phyloP scores from a whole-genome alignment of 2,888 invertebrate genomes.

The Galeopsomyia nigrocyanea region DNA sequence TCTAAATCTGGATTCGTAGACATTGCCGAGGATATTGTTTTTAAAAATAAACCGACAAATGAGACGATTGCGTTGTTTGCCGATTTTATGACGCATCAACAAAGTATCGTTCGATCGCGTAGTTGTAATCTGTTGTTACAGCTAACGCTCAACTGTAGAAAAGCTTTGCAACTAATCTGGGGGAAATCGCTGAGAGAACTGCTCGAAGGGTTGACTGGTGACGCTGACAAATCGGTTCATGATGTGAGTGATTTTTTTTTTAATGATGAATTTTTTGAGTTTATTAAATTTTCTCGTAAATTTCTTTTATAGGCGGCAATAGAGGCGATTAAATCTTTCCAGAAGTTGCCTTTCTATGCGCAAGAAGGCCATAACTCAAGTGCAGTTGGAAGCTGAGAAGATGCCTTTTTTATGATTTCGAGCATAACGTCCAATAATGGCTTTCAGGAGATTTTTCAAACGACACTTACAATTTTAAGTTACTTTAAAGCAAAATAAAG shows the following conservation, averaged over 20 bases:
- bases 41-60: constrained; percentile 59
- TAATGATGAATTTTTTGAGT: not conserved
- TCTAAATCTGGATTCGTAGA: constrained; percentile 83
- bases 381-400: constrained; percentile 6
- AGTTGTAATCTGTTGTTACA: constrained; percentile 81
- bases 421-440: too few species aligned
- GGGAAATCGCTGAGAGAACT: constrained; percentile 73
- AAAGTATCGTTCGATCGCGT: constrained; percentile 71
- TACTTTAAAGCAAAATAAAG: too few species aligned
- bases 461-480: too few species aligned
- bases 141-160: constrained; percentile 78
- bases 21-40: constrained; percentile 80
- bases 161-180: constrained; percentile 77
- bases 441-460: too few species aligned
- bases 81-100: constrained; percentile 54
- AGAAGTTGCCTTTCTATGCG: constrained; percentile 50
- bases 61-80: constrained; percentile 45
- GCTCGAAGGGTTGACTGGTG: constrained; percentile 76
- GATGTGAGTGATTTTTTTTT: constrained; percentile 67
- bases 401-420: too few species aligned
- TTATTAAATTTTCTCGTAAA: not conserved
- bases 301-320: constrained; percentile 48
- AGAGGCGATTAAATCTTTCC: constrained; percentile 48
- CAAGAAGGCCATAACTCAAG: constrained; percentile 36
- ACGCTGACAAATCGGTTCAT: constrained; percentile 73